Conservation (phyloP, 1,140 invertebrate genomes). For the Dinothrombium tinctorium region DNA sequence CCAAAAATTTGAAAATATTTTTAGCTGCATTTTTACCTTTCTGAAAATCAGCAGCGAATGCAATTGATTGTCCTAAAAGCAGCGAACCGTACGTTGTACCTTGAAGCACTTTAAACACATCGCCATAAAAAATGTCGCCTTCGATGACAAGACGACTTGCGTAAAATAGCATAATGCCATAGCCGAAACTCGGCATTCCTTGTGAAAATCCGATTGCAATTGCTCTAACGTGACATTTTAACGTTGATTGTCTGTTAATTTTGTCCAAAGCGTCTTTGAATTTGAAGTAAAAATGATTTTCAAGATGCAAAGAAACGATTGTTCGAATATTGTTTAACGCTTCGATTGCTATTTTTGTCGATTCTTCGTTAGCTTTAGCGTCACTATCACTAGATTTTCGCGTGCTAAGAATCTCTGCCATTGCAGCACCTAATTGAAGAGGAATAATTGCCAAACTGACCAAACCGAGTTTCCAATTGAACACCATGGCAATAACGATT, state of each 20-base stretch:
- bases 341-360: conserved; percentile 26
- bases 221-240: no score
- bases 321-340: conserved; percentile 23
- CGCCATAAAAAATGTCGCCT: no score
- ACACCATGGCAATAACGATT: conserved; percentile 22
- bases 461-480: conserved; percentile 24
- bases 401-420: conserved; percentile 26
- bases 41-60: no score
- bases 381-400: conserved; percentile 16
- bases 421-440: conserved; percentile 21
- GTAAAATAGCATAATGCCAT: neutral
- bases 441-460: conserved; percentile 20
- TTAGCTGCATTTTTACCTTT: no score
- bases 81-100: neutral
- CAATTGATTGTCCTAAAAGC: neutral
- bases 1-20: no score
- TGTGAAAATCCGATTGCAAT: no score
- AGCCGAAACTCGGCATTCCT: no score
- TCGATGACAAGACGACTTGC: no score
- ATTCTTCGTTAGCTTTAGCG: conserved; percentile 21
- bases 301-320: conserved; percentile 15
- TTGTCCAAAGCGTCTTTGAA: no score
- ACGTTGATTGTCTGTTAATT: no score
- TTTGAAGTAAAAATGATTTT: neutral
- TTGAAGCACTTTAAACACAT: neutral